Evolutionary conservation across 2,888 invertebrate genomes (phyloP), one percentile per base, ranked within the genome.

Genomic region (Augochlorella aurata): DNA sequence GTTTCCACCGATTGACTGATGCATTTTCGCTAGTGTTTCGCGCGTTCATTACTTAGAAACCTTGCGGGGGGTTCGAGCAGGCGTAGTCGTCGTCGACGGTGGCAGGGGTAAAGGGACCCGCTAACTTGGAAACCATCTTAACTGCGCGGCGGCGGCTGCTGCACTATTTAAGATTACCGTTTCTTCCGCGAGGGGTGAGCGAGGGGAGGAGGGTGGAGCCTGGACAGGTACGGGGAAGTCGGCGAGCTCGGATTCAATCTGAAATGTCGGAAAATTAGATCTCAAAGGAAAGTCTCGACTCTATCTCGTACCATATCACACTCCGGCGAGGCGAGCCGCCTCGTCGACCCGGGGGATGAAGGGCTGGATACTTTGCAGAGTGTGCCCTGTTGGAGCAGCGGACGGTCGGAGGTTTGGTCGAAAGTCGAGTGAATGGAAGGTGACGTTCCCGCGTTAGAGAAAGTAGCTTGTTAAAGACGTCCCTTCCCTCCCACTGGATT

Each of bases 171-270:
- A 87, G 81, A 82, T 85, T 82, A 83, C 79, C 65, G 77, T 73
- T 85, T 73, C 74, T 66, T 52, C 77, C 50, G 29, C 24, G 69
- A 66, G 29, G 63, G 65, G 21, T 16, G 12, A 18, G 45, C 4
- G 16, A 49, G 18, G 12, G 79, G 78, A 69, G 65, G 74, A 50
- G 81, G 74, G 76, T 67, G 72, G 58, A 38, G 68, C 21, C 72
- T 67, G 66, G 79, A 74, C 58, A 70, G 49, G 66, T 29, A 45
- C 21, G 45, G 66, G 66, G 66, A 52, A 79, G 70, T 66, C 45
- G 45, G 67, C 29, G 65, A 52, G 81, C 78, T 79, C 77, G 85
- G 86, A 90, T 90, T 89, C 90, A 90, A 90, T 90, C 89, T 87
- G 87, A 88, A 88, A 87, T 63, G 88, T 84, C 77, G 75, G 84